These are phyloP conservation scores for Drosophila equinoxialis DNA, from an alignment of 1,140 invertebrate genomes.

Conservation along the genomic window DNA sequence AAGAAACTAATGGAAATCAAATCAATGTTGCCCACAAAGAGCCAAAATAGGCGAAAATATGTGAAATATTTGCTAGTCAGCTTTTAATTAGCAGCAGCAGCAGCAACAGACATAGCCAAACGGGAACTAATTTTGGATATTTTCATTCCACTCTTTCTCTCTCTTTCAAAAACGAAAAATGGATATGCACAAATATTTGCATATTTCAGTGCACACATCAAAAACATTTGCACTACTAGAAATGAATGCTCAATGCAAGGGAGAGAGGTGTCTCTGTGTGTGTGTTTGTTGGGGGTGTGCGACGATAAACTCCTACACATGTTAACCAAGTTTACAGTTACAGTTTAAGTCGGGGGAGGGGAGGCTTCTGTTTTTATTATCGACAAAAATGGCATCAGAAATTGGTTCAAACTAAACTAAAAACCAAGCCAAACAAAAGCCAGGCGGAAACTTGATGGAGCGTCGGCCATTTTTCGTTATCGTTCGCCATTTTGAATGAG, in stretches of 20 bases:
- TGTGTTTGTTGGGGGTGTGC: background rate
- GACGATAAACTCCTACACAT: slow-evolving; percentile 76
- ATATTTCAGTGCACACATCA: slow-evolving; percentile 71
- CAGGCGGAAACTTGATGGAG: slow-evolving; percentile 54
- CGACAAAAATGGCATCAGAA: slow-evolving; percentile 26
- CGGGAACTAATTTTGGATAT: background rate
- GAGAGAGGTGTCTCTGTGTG: too few relatives aligned
- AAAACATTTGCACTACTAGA: slow-evolving; percentile 64
- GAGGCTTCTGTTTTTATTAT: background rate
- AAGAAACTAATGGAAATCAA: slow-evolving; percentile 27
- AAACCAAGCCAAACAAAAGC: slow-evolving; percentile 71
- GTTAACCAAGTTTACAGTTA: slow-evolving; percentile 76
- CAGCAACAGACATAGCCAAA: slow-evolving; percentile 31
- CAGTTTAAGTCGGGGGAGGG: slow-evolving; percentile 12
- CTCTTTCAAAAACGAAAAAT: slow-evolving; percentile 26
- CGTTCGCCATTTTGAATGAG: slow-evolving; percentile 74
- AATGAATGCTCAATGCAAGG: slow-evolving; percentile 16
- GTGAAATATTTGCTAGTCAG: slow-evolving; percentile 62
- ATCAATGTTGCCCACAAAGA: slow-evolving; percentile 49
- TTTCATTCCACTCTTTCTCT: background rate
- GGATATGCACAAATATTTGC: slow-evolving; percentile 75
- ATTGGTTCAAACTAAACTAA: slow-evolving; percentile 69
- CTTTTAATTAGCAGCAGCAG: slow-evolving; percentile 68
- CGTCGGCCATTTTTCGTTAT: slow-evolving; percentile 77
- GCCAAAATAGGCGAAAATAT: slow-evolving; percentile 29